Conservation (phyloP, 2,888 invertebrate genomes). For the Cantharis lateralis region DNA sequence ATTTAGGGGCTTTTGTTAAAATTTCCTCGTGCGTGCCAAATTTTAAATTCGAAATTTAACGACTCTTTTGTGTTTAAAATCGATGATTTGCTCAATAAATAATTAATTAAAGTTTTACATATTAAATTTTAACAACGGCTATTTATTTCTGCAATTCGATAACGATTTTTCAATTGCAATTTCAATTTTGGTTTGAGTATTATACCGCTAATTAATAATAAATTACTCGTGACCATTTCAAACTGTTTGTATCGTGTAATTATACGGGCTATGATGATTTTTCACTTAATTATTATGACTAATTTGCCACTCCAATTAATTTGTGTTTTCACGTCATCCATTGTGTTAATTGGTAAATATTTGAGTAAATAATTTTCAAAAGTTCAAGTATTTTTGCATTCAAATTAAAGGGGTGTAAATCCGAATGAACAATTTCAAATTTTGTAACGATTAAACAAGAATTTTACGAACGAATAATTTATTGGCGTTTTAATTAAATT, state of each 20-base stretch:
- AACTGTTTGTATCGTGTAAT: neutral
- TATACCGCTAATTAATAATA: neutral
- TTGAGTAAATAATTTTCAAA: neutral
- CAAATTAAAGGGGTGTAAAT: neutral
- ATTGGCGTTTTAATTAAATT: neutral
- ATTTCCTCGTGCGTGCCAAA: neutral
- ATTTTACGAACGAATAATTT: neutral
- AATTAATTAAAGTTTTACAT: neutral
- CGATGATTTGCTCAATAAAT: neutral
- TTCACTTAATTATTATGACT: neutral
- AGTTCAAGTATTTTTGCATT: neutral
- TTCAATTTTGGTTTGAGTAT: neutral
- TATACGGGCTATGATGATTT: neutral
- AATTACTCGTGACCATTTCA: neutral
- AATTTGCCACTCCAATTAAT: neutral
- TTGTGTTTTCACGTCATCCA: neutral
- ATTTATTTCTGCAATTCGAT: neutral
- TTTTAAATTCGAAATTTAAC: neutral
- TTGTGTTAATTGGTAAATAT: neutral
- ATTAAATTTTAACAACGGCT: neutral
- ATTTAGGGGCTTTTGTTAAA: neutral
- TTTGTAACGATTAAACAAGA: neutral
- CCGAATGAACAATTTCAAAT: neutral
- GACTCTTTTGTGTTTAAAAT: neutral
- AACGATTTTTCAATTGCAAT: neutral